Conservation (phyloP, 2,888 invertebrate genomes). For the Cenopis cana region DNA sequence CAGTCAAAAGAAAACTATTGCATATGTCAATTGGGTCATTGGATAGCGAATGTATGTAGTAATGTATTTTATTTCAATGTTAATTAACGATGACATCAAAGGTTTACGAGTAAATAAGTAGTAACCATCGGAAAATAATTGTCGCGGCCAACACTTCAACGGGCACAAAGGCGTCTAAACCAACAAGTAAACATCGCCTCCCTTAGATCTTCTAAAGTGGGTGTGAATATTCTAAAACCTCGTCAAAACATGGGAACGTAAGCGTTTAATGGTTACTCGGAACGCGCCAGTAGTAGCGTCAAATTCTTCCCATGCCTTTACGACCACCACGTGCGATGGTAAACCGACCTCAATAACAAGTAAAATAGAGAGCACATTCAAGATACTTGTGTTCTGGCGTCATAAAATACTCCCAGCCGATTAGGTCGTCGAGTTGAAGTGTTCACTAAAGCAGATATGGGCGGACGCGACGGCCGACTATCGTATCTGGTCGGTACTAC, state of each 20-base stretch:
- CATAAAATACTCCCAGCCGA: conserved; percentile 64
- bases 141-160: conserved; percentile 6
- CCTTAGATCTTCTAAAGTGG: conserved; percentile 34
- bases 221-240: conserved; percentile 42
- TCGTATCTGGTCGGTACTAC: conserved; percentile 66
- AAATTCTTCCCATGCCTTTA: conserved; percentile 55
- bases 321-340: conserved; percentile 49
- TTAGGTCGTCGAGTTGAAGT: conserved; percentile 65
- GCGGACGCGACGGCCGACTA: conserved; percentile 49
- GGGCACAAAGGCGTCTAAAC: conserved; percentile 17
- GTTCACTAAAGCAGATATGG: conserved; percentile 53
- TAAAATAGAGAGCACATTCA: conserved; percentile 65
- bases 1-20: neutral
- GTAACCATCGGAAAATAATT: neutral
- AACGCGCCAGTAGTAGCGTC: conserved; percentile 54
- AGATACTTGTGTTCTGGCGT: conserved; percentile 50
- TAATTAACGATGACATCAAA: conserved; percentile 2
- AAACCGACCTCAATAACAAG: conserved; percentile 64
- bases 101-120: neutral
- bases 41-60: too few species aligned
- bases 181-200: conserved; percentile 28
- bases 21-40: too few species aligned
- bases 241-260: conserved; percentile 42
- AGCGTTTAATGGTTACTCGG: conserved; percentile 50
- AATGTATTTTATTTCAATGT: too few species aligned